A percentile compares a stretch with the other conserved stretches of the same genome.
Evolutionary conservation across 2,888 invertebrate genomes (phyloP).

Genomic region (Parapristionchus giblindavisi): DNA sequence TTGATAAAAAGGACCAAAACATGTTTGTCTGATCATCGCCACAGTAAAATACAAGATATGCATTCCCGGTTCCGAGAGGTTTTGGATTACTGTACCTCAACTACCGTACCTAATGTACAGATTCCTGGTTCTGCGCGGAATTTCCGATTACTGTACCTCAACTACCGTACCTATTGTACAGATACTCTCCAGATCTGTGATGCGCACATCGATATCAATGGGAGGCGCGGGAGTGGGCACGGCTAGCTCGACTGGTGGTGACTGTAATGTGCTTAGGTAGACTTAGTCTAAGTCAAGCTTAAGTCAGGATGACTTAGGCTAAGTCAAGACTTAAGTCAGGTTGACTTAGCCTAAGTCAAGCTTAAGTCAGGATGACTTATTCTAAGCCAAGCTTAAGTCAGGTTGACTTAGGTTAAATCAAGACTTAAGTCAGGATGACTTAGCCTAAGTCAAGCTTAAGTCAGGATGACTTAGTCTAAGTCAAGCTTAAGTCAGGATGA

Average conservation of each 20-base stretch:
- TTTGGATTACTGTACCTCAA: neutral
- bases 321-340: neutral
- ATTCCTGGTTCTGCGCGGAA: too few relatives aligned
- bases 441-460: too few relatives aligned
- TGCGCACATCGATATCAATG: neutral
- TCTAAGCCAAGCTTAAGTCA: neutral
- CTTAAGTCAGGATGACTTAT: neutral
- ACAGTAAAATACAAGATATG: neutral
- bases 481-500: neutral
- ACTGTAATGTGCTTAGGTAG: slow-evolving; percentile 1
- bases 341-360: too few relatives aligned
- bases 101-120: slow-evolving; percentile 1
- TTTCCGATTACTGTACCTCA: neutral
- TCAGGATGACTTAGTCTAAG: neutral
- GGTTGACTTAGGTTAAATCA: slow-evolving; percentile 6
- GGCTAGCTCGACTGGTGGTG: slow-evolving; percentile 7
- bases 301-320: slow-evolving; percentile 13
- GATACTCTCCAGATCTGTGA: slow-evolving; percentile 33
- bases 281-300: neutral
- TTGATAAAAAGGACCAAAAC: too few relatives aligned
- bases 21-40: neutral
- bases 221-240: neutral
- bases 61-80: too few relatives aligned
- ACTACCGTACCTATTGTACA: slow-evolving; percentile 30
- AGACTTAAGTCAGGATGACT: neutral